Base-by-base conservation (phyloP, 2,797 vertebrate genomes). In the Intellagama lesueurii region DNA sequence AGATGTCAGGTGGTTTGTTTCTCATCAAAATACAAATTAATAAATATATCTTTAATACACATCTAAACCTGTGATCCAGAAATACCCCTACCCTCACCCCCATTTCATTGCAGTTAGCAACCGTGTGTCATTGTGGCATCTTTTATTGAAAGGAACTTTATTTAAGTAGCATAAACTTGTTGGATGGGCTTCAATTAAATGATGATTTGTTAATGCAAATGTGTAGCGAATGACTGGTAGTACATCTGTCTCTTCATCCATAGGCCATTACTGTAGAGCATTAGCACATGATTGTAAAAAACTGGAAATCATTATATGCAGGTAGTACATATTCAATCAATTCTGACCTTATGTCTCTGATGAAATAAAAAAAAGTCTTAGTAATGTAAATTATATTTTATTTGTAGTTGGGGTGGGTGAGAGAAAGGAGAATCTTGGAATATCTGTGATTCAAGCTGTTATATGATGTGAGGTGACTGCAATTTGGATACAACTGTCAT, bases 201-300 rank as follows among this genome's bases (percentile, higher is more conserved):
- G 96, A 97, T 97, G 97, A 97, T 97, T 97, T 97, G 97, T 97
- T 97, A 97, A 97, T 97, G 96, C 97, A 97, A 97, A 97, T 97
- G 96, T 97, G 95, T 95, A 93, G 95, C 92, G 90, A 97, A 97
- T 97, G 97, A 96, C 96, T 97, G 96, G 96, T 96, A 95, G 94
- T 97, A 95, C 97, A 97, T 97, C 97, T 98, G 96, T 97, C 96
- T 98, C 96, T 96, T 96, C 96, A 96, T 97, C 97, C 96, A 97
- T 95, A 97, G 97, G 96, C 97, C 95, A 96, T 97, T 97, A 97
- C 96, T 95, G 95, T 96, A 96, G 95, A 95, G 92, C 96, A 92
- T 96, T 96, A 97, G 96, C 96, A 95, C 96, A 97, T 94, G 96
- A 97, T 95, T 96, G 95, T 97, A 95, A 97, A 97, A 97, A 97